Evolutionary conservation across 2,888 invertebrate species (phyloP), one percentile per base, ranked within the genome.

Genomic region (Acanthopleura granulata): DNA sequence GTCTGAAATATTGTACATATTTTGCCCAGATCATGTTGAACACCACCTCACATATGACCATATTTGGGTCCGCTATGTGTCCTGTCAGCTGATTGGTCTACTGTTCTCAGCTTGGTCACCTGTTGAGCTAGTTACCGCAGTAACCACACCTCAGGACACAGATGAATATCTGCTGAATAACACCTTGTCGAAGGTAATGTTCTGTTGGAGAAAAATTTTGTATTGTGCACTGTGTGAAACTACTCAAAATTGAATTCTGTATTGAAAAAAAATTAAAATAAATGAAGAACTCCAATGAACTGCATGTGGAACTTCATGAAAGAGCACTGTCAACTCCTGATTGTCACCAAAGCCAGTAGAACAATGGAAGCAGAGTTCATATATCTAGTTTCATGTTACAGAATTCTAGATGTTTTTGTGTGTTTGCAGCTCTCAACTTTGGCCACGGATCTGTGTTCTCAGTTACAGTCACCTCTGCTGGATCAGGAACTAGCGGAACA

Each of bases 61-160:
- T 88, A 93, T 94, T 50, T 97, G 97, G 97, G 95, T 97, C 0
- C 93, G 97, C 74, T 91, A 96, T 70, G 93, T 93, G 76, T 93
- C 96, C 0, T 93, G 94, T 0, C 95, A 96, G 88, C 92, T 96
- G 78, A 90, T 97, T 66, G 94, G 95, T 0, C 92, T 93, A 71
- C 92, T 97, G 72, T 91, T 97, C 74, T 91, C 93, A 0, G 90
- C 92, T 0, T 92, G 94, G 71, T 93, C 95, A 85, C 91, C 93
- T 14, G 92, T 93, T 0, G 92, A 93, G 77, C 91, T 95, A 70
- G 92, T 93, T 29, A 75, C 66, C 66, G 16, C 29, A 15, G 29
- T 27, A 66, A 27, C 29, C 22, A 16, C 22, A 22, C 29, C 27
- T 66, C 29, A 22, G 25, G 18, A 18, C 4, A 66, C 22, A 18